These are phyloP conservation scores for Saimiri boliviensis DNA, from an alignment of 2,113 vertebrate genomes.

Conservation along the genomic window DNA sequence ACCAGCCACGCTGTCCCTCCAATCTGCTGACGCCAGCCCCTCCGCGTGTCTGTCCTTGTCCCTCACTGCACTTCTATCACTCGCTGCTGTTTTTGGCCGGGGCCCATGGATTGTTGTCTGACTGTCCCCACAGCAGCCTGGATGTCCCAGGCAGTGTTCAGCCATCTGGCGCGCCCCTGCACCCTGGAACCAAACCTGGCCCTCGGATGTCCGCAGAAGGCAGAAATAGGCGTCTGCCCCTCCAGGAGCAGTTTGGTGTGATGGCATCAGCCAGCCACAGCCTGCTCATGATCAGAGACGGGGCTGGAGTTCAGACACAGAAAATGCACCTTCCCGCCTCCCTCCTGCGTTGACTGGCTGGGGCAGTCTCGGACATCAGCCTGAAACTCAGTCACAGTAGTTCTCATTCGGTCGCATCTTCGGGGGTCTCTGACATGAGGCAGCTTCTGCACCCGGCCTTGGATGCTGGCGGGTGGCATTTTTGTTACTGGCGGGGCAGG, in stretches of 20 bases:
- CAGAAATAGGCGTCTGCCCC: background rate
- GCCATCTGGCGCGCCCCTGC: background rate
- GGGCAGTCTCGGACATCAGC: background rate
- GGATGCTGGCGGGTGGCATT: background rate
- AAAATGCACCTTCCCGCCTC: background rate
- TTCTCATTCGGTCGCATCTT: background rate
- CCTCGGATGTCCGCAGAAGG: background rate
- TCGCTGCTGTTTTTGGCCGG: rapidly evolving
- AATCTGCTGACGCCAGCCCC: rapidly evolving
- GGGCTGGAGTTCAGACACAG: background rate
- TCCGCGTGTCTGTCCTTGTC: background rate
- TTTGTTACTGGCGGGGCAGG: background rate
- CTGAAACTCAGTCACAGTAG: background rate
- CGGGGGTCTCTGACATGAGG: background rate
- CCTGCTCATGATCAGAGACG: background rate
- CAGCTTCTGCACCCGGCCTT: rapidly evolving
- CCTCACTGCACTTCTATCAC: rapidly evolving
- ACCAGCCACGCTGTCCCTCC: background rate
- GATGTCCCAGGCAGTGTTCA: background rate
- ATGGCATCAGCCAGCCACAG: rapidly evolving
- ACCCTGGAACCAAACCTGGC: background rate
- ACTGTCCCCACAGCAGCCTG: background rate
- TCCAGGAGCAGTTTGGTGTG: background rate
- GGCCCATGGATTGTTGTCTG: no score
- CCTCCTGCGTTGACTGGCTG: background rate